Evolutionary conservation across 2,888 invertebrate species (phyloP), one percentile per base, ranked within the genome.

Genomic region (Perdita meconis): DNA sequence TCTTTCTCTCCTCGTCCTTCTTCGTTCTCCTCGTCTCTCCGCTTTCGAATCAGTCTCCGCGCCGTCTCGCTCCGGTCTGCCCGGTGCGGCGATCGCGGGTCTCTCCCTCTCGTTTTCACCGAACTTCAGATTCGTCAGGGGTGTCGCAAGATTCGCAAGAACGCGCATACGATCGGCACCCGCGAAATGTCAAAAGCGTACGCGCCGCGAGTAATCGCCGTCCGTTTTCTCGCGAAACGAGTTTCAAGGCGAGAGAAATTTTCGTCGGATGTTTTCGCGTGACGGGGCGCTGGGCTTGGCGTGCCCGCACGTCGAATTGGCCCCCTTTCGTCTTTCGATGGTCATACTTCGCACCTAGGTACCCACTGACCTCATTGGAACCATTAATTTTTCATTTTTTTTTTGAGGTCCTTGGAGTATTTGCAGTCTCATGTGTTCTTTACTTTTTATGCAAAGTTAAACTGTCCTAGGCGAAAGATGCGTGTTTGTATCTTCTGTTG

Each of bases 71-170:
- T 2, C 44, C 19, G 3, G 30, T n/a, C 26, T 12, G 42, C 26
- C 40, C 4, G 50, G 24, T 22, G 13, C 53, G 36, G 42, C 38
- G 42, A 40, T 60, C 30, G 26, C 16, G 22, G 22, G n/a, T n/a
- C n/a, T 10, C 30, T 60, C 51, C 55, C 57, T 36, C 38, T 57
- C 44, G 57, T 47, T 69, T 47, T 55, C n/a, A n/a, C n/a, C 59
- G 40, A 57, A 61, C 60, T 73, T 65, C 51, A 68, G 66, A 77
- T 64, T 50, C 65, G 34, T 22, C 55, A 56, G 59, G 71, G 74
- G 60, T 75, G 65, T 80, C 51, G 74, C 71, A 26, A 57, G 63
- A 60, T 71, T 30, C 6, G 36, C 42, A 38, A 19, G 47, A 55
- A 53, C 42, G 44, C n/a, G 2, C 30, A 2, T 30, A 6, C 30